Base-by-base conservation (phyloP, 2,113 vertebrate species). In the Ophthalmotilapia sp. region DNA sequence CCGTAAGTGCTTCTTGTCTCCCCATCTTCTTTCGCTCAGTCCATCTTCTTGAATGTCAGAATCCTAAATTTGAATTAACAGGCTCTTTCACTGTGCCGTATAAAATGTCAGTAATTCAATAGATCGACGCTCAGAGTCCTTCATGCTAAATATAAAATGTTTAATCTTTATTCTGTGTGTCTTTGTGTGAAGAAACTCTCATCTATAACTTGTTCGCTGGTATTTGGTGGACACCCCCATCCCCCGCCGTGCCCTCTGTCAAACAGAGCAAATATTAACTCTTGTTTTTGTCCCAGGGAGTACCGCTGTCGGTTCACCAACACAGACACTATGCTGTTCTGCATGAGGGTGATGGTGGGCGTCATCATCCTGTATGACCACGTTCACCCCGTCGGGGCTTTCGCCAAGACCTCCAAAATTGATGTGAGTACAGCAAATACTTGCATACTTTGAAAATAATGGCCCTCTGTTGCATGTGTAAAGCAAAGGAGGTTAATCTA, bases 291-390 rank as follows among this genome's bases (percentile, higher is more conserved):
- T 70, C 19, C 1, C 94, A 98, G 98, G 85, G 98, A 98, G 86
- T 98, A 98, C 87, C 96, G 98, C 82, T 98, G 98, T 92, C 97
- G 98, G 38, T 98, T 98, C 96, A 98, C 97, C 93, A 98, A 97
- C 95, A 98, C 97, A 2, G 97, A 98, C 95, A 98, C 98, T 47
- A 97, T 98, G 93, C 96, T 98, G 83, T 98, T 98, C 97, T 98
- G 98, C 89, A 98, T 98, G 98, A 89, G 98, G 88, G 98, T 98
- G 92, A 98, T 98, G 98, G 98, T 98, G 1, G 98, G 98, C 0
- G 98, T 98, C 95, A 98, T 98, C 92, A 98, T 98, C 89, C 97
- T 98, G 90, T 98, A 98, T 0, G 98, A 98, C 94, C 98, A 98
- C 2, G 98, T 98, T 55, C 98, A 98, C 88, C 98, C 98, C 0